Percentiles rank a stretch among this genome's conserved stretches.
Conservation (phyloP, 2,888 invertebrate genomes). For the Coleophora flavipennella region DNA sequence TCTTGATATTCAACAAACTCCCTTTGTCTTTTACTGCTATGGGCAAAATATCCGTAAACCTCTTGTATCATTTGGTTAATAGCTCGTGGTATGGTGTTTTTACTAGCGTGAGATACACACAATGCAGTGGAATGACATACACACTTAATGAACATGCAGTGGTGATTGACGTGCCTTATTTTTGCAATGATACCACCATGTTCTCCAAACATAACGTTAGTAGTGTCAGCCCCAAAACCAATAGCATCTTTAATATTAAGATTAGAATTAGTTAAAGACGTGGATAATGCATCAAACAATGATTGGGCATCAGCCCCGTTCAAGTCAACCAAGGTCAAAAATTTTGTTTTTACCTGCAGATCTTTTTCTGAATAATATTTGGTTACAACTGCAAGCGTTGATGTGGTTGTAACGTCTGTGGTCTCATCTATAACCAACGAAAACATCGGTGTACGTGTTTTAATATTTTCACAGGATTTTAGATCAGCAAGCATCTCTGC, state of each 20-base stretch:
- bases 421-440: constrained; percentile 10
- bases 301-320: constrained; percentile 5
- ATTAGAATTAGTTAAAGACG: constrained; percentile 6
- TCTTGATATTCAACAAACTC: constrained; percentile 11
- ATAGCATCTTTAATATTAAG: no score
- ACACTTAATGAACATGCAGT: constrained; percentile 5
- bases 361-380: constrained; percentile 13
- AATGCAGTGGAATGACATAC: constrained; percentile 2
- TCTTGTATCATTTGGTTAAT: constrained; percentile 4
- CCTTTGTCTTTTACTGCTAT: no score
- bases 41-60: constrained; percentile 1
- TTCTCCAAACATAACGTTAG: no score
- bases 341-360: constrained; percentile 9
- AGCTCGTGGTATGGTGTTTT: constrained; percentile 6
- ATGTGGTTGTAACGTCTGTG: constrained; percentile 10
- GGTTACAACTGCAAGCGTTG: constrained; percentile 10
- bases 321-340: constrained; percentile 11
- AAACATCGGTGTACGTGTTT: constrained; percentile 6
- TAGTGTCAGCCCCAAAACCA: no score
- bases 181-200: constrained; percentile 7
- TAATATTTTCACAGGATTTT: constrained; percentile 9
- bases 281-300: constrained; percentile 8
- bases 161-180: constrained; percentile 4
- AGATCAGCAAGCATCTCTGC: constrained; percentile 11
- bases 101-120: constrained; percentile 4